phyloP scores from a whole-genome alignment of 2,888 invertebrate species.

The Bugula neritina region DNA sequence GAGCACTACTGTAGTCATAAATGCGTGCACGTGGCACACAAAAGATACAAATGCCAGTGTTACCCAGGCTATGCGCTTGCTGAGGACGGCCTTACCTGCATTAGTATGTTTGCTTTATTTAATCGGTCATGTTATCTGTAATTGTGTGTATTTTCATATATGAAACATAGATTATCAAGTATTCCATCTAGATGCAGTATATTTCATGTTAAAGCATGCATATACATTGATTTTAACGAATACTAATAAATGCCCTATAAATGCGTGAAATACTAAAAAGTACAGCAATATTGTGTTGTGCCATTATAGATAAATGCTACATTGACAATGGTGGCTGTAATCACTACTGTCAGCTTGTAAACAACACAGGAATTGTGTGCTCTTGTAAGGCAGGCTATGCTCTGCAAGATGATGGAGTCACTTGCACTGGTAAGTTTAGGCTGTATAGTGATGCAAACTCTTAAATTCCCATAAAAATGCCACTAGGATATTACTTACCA shows the following conservation, averaged over 20 bases:
- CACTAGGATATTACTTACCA: too few relatives aligned
- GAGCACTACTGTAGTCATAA: not conserved
- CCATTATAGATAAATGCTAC: not conserved
- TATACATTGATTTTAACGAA: too few relatives aligned
- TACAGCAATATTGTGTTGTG: too few relatives aligned
- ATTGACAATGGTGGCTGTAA: not conserved
- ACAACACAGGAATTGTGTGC: not conserved
- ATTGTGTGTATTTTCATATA: too few relatives aligned
- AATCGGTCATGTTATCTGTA: too few relatives aligned
- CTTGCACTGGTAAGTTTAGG: not conserved
- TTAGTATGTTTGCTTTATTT: not conserved
- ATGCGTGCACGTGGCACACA: not conserved
- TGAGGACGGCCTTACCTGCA: not conserved
- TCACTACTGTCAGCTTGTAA: not conserved
- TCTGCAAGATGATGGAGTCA: not conserved
- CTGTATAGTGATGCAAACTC: too few relatives aligned
- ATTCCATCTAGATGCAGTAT: too few relatives aligned
- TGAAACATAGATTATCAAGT: too few relatives aligned
- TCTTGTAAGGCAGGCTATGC: not conserved
- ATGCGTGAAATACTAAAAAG: too few relatives aligned
- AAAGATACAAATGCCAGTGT: not conserved
- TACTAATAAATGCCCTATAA: too few relatives aligned
- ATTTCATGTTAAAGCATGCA: too few relatives aligned
- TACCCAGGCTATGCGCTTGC: not conserved
- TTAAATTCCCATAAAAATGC: too few relatives aligned